These are phyloP conservation scores for Dynastes maya DNA, from an alignment of 2,888 invertebrate species.

Conservation along the genomic window DNA sequence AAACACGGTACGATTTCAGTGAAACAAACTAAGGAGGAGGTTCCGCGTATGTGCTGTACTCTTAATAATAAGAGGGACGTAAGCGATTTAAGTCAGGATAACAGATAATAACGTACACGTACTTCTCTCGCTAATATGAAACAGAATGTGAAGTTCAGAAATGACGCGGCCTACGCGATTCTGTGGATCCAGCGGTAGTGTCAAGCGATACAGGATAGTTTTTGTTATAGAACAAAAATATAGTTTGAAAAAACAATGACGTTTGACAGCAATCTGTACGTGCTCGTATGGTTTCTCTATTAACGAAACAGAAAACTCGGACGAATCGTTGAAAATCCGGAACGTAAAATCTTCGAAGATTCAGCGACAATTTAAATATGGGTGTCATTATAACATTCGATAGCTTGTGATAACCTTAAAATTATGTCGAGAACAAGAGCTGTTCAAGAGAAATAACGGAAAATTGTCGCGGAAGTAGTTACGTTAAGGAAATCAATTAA, in stretches of 20 bases:
- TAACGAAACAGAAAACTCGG: slow-evolving; percentile 52
- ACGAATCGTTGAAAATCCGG: slow-evolving; percentile 54
- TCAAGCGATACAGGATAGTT: slow-evolving; percentile 69
- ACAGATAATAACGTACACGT: slow-evolving; percentile 42
- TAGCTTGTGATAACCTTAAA: slow-evolving; percentile 64
- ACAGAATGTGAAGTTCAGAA: slow-evolving; percentile 43
- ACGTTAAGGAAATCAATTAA: slow-evolving; percentile 48
- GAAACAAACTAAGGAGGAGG: slow-evolving; percentile 48
- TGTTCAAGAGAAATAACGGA: slow-evolving; percentile 56
- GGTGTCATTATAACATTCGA: slow-evolving; percentile 57
- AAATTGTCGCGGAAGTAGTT: slow-evolving; percentile 55
- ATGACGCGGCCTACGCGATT: slow-evolving; percentile 28
- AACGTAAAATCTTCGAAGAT: slow-evolving; percentile 63
- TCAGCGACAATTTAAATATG: slow-evolving; percentile 66
- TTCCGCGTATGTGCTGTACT: slow-evolving; percentile 19
- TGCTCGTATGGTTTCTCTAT: slow-evolving; percentile 64
- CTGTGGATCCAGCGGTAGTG: slow-evolving; percentile 24
- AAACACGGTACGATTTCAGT: slow-evolving; percentile 25
- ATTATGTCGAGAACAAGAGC: slow-evolving; percentile 56
- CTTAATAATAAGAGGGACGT: slow-evolving; percentile 45
- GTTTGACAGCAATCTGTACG: slow-evolving; percentile 57
- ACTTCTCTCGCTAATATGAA: slow-evolving; percentile 30
- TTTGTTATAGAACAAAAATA: slow-evolving; percentile 62
- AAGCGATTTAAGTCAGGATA: slow-evolving; percentile 42
- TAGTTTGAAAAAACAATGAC: slow-evolving; percentile 48